Evolutionary conservation across 2,113 vertebrate genomes (phyloP).

Genomic region (Ciconia stormi): DNA sequence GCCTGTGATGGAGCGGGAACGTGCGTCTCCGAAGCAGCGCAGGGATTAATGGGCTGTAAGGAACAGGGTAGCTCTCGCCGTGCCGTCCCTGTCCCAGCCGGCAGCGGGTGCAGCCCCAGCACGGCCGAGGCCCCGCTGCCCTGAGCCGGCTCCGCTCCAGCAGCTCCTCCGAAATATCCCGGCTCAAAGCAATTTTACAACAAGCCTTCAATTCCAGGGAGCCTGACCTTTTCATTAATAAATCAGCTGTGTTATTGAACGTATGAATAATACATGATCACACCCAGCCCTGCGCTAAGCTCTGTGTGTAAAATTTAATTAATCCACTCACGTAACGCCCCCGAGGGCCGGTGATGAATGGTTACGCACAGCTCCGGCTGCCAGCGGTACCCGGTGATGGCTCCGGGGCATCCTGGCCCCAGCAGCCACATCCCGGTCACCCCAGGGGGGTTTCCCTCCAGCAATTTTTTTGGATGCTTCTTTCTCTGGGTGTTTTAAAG

Average conservation of each 20-base stretch:
- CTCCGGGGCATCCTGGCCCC: neutral
- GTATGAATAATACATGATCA: slow-evolving; percentile 21
- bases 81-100: neutral
- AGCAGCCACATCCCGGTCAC: rapidly evolving
- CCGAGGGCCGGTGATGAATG: neutral
- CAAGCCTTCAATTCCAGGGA: neutral
- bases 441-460: neutral
- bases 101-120: neutral
- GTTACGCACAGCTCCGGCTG: neutral
- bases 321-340: neutral
- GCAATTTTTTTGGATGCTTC: neutral
- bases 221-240: slow-evolving; percentile 20
- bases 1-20: neutral
- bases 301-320: neutral
- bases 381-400: neutral
- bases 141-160: neutral
- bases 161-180: neutral
- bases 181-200: neutral
- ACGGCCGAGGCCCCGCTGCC: neutral
- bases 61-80: neutral
- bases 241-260: slow-evolving; percentile 12
- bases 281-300: neutral
- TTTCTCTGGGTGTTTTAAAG: neutral
- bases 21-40: neutral
- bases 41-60: neutral